Conservation (phyloP, 2,797 vertebrate species). For the Eurystomus glaucurus region DNA sequence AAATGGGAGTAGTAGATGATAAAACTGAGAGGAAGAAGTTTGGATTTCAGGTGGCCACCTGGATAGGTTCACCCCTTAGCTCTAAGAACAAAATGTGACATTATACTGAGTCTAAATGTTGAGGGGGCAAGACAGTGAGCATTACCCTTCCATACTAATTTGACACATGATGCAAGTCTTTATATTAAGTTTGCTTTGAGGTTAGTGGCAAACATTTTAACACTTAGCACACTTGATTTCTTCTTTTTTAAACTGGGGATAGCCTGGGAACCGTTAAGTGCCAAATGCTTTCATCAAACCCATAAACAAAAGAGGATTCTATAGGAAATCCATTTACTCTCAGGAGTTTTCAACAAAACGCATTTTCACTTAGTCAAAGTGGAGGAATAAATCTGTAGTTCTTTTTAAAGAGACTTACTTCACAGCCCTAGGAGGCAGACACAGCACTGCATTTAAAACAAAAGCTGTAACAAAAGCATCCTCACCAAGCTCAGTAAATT, state of each 20-base stretch:
- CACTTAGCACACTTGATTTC: slow-evolving; percentile 22
- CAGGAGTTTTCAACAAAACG: slow-evolving; percentile 71
- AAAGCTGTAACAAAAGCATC: slow-evolving; percentile 61
- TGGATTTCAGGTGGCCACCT: slow-evolving; percentile 28
- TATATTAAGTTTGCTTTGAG: slow-evolving; percentile 35
- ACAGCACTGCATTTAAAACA: slow-evolving; percentile 71
- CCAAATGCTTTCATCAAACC: slow-evolving; percentile 72
- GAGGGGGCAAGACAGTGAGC: neutral
- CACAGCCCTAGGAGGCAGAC: slow-evolving; percentile 53
- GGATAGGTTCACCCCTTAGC: neutral
- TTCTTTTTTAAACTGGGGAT: slow-evolving; percentile 48
- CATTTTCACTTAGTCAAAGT: slow-evolving; percentile 77
- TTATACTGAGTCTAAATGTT: neutral
- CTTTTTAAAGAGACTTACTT: slow-evolving; percentile 56
- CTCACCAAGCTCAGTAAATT: slow-evolving; percentile 36
- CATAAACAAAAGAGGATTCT: slow-evolving; percentile 74
- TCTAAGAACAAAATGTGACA: neutral
- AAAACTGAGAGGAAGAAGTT: slow-evolving; percentile 30
- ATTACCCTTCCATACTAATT: neutral
- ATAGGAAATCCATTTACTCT: slow-evolving; percentile 73
- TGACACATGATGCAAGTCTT: slow-evolving; percentile 38
- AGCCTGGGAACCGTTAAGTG: slow-evolving; percentile 78
- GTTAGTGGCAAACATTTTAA: slow-evolving; percentile 51
- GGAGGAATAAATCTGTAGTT: slow-evolving; percentile 74
- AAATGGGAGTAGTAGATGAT: slow-evolving; percentile 10